Conservation (phyloP, 2,113 vertebrate species). For the Erythrocercus mccallii region DNA sequence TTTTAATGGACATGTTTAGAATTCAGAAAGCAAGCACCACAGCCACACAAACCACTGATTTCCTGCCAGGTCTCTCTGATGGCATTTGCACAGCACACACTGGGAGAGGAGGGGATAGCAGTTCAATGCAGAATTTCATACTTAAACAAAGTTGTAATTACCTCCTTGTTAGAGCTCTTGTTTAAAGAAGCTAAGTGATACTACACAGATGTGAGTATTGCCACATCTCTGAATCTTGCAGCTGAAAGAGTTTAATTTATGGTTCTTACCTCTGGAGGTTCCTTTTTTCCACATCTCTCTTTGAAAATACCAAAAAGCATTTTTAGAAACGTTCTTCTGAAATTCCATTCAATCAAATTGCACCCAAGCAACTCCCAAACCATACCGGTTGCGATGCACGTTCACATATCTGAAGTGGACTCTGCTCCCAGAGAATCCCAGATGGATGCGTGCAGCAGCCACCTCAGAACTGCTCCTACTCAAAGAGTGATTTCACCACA, state of each 20-base stretch:
- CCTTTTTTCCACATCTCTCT: background rate
- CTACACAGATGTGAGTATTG: background rate
- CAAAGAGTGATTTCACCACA: background rate
- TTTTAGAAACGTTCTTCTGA: background rate
- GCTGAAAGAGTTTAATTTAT: background rate
- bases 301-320: rapidly evolving
- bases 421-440: background rate
- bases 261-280: background rate
- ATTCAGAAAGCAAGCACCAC: background rate
- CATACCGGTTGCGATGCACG: rapidly evolving
- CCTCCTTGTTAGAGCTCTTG: conserved; percentile 23
- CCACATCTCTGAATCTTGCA: background rate
- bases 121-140: background rate
- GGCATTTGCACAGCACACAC: background rate
- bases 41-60: background rate
- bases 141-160: conserved; percentile 34
- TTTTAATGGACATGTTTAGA: background rate
- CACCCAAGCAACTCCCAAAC: background rate
- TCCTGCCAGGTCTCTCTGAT: background rate
- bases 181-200: conserved; percentile 26
- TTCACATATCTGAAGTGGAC: background rate
- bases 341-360: background rate
- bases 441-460: rapidly evolving
- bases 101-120: background rate
- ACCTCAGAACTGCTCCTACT: background rate